Conservation (phyloP, 2,888 invertebrate genomes). For the Tetheella fluctuosa region DNA sequence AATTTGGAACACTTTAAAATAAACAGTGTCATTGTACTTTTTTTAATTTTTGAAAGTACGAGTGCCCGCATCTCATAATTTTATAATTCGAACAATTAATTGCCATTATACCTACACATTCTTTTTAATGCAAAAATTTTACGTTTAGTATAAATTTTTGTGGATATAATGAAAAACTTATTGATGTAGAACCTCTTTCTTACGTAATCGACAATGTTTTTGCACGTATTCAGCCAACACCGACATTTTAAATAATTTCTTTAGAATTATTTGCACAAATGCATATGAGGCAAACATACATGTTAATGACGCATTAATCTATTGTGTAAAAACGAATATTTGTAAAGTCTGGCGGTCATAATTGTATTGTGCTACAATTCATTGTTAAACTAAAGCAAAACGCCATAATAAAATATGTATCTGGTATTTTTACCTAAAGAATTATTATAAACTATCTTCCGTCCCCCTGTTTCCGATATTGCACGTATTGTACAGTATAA, state of each 20-base stretch:
- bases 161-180: too few relatives aligned
- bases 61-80: background rate
- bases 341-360: conserved; percentile 14
- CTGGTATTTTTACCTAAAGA: background rate
- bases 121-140: too few relatives aligned
- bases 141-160: too few relatives aligned
- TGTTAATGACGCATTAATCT: background rate
- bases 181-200: background rate
- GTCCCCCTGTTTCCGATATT: too few relatives aligned
- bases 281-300: background rate
- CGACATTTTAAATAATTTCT: background rate
- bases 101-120: too few relatives aligned
- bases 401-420: background rate
- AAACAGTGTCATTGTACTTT: background rate
- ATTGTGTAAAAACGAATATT: background rate
- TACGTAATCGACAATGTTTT: background rate
- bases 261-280: conserved; percentile 5
- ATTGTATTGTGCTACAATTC: background rate
- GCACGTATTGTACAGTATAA: too few relatives aligned
- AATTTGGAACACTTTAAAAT: background rate
- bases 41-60: background rate
- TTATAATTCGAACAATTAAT: too few relatives aligned
- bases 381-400: background rate
- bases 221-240: background rate
- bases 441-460: background rate